Percentiles rank a stretch among this genome's conserved stretches.
These are phyloP conservation scores for Microcebus ravelobensis DNA, from an alignment of 2,113 vertebrate genomes.

Conservation along the genomic window DNA sequence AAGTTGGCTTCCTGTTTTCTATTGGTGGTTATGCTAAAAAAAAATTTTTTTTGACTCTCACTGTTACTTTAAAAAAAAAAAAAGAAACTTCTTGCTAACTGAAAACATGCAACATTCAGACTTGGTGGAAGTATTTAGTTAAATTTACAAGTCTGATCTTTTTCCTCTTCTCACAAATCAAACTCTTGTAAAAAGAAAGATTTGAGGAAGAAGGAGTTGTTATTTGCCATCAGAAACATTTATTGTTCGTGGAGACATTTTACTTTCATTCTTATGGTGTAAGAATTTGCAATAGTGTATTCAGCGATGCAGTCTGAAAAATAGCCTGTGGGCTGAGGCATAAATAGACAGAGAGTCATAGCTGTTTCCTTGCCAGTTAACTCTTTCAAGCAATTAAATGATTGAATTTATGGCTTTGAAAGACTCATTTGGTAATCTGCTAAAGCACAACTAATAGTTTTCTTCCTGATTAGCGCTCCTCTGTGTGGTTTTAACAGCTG, in stretches of 20 bases:
- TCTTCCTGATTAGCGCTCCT: background rate
- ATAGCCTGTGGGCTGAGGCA: constrained; percentile 30
- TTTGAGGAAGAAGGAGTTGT: background rate
- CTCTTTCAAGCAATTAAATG: background rate
- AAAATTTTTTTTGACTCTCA: fast-evolving
- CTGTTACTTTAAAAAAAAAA: background rate
- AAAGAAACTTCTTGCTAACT: background rate
- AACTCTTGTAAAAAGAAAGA: background rate
- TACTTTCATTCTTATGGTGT: background rate
- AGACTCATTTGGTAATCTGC: background rate
- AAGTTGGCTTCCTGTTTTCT: constrained; percentile 73
- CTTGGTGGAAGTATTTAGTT: background rate
- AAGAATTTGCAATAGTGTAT: background rate
- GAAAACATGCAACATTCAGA: background rate
- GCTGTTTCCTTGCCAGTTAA: constrained; percentile 29
- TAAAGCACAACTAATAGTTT: background rate
- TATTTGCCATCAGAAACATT: background rate
- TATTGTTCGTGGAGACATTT: background rate
- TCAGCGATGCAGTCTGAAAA: background rate
- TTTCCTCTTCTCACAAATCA: background rate
- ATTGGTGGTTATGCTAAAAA: background rate
- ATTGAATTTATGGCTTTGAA: background rate
- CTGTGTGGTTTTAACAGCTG: background rate
- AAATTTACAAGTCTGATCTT: background rate
- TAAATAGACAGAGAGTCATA: constrained; percentile 41